Conservation (phyloP, 2,797 vertebrate genomes). For the Gambelia wislizenii region DNA sequence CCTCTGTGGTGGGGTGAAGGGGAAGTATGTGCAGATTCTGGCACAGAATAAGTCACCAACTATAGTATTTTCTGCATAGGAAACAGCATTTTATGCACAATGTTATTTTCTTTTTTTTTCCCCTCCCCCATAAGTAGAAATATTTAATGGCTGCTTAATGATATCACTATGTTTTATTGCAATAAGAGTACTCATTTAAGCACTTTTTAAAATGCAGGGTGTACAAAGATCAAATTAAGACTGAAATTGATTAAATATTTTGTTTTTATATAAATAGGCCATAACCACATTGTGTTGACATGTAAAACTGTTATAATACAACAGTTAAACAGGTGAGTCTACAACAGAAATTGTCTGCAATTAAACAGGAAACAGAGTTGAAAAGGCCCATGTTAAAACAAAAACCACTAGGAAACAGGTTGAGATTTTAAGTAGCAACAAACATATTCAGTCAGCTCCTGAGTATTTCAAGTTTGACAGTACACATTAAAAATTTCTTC, state of each 20-base stretch:
- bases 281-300: slow-evolving; percentile 91
- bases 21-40: no score
- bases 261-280: slow-evolving; percentile 92
- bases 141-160: slow-evolving; percentile 89
- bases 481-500: slow-evolving; percentile 87
- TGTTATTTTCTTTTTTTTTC: no score
- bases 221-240: slow-evolving; percentile 89
- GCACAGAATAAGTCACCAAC: no score
- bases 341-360: slow-evolving; percentile 83
- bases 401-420: slow-evolving; percentile 83
- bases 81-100: neutral
- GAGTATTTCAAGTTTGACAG: slow-evolving; percentile 87
- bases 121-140: slow-evolving; percentile 74
- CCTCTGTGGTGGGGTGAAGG: no score
- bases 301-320: slow-evolving; percentile 89
- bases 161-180: slow-evolving; percentile 89
- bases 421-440: slow-evolving; percentile 86
- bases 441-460: slow-evolving; percentile 85
- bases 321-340: slow-evolving; percentile 86
- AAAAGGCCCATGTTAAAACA: slow-evolving; percentile 85
- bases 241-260: slow-evolving; percentile 91
- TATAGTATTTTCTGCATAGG: neutral
- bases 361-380: slow-evolving; percentile 84
- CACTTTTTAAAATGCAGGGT: slow-evolving; percentile 89
- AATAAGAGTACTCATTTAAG: slow-evolving; percentile 88